Conservation (phyloP, 2,888 invertebrate genomes). For the Rhimphoctona megacephalus region DNA sequence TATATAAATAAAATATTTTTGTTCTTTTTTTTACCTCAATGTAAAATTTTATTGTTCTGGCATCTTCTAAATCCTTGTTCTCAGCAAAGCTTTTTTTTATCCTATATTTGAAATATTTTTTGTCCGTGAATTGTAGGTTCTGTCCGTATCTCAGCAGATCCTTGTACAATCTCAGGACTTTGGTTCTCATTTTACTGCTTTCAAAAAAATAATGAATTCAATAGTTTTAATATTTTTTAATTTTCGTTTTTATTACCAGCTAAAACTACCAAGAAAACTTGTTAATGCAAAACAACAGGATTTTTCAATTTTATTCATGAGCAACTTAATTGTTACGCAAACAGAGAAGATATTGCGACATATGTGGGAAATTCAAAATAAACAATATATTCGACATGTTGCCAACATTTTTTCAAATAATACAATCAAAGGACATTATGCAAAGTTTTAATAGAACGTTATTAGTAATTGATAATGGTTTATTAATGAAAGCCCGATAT, state of each 20-base stretch:
- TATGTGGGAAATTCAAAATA: too few species aligned
- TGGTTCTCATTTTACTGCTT: slow-evolving; percentile 73
- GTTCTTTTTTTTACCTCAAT: slow-evolving; percentile 86
- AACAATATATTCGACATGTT: too few species aligned
- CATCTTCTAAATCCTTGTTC: slow-evolving; percentile 87
- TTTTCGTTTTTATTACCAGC: background rate
- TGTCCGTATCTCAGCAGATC: slow-evolving; percentile 92
- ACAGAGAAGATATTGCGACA: background rate
- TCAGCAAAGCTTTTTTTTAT: slow-evolving; percentile 90
- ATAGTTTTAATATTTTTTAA: background rate
- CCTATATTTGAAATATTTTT: slow-evolving; percentile 90
- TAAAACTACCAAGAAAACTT: background rate
- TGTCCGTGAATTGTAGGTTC: slow-evolving; percentile 91
- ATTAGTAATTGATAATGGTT: too few species aligned
- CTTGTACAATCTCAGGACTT: slow-evolving; percentile 92
- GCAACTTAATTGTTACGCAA: background rate
- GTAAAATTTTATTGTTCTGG: slow-evolving; percentile 87
- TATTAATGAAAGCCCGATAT: too few species aligned
- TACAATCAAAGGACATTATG: too few species aligned
- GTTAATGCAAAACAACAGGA: too few species aligned
- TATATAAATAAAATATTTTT: background rate
- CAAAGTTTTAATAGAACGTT: too few species aligned
- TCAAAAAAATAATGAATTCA: background rate
- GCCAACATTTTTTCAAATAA: too few species aligned
- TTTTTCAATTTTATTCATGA: background rate